Base-by-base conservation (phyloP, 2,113 vertebrate genomes). In the Podarcis cretensis region DNA sequence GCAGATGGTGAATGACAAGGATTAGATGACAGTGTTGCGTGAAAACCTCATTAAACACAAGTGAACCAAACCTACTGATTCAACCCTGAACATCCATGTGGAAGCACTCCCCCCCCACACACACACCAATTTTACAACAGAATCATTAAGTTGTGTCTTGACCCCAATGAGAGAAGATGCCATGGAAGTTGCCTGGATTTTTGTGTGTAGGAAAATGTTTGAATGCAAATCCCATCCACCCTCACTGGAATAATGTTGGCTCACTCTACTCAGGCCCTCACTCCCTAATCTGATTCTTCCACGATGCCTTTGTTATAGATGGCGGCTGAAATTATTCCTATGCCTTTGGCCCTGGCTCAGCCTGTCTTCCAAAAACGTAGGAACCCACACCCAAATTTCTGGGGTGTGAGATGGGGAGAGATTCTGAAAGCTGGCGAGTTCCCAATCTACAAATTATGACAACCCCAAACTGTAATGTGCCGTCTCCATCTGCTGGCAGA, bases 401-500 rank as follows among this genome's bases (percentile, higher is more conserved):
- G 91, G n/a, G 87, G 8, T 92, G 65, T 65, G 2, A 2, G 35
- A 21, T 43, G 57, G 25, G 77, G 86, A 89, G 85, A 20, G 30
- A 76, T 6, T 80, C 37, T 63, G 37, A 35, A 63, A 74, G 9
- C 5, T 82, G 4, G 0, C 65, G 87, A 88, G 2, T 82, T 91
- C 27, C 48, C 48, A 81, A 21, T 63, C 91, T 0, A 0, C 0
- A 21, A 7, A 4, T 32, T 76, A 57, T 2, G 1, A 84, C 74
- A 88, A 30, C 25, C 77, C 88, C 37, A 89, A 84, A 4, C 85
- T 5, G 23, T 27, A 89, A 89, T 86, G 86, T 92, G 84, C 48
- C 83, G 54, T 69, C 81, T 96, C 87, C 89, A 91, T 83, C 88
- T 90, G 40, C 77, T 88, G 82, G 77, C 54, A 92, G 82, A 40